Conservation (phyloP, 2,888 invertebrate species). For the Aquatica leii region DNA sequence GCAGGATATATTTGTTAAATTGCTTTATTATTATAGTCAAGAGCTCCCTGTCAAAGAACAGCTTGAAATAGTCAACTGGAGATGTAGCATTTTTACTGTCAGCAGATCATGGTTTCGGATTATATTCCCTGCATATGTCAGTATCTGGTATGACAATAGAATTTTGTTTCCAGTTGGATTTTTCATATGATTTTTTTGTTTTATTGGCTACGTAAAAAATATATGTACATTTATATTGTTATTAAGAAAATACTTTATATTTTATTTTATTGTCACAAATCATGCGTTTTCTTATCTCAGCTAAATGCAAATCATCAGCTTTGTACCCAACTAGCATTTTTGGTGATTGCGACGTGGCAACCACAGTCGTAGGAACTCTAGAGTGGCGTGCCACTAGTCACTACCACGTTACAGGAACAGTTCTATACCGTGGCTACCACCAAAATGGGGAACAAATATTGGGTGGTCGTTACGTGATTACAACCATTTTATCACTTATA, state of each 20-base stretch:
- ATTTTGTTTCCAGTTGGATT: neutral
- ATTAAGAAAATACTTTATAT: neutral
- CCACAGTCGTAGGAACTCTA: too few species aligned
- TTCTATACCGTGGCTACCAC: too few species aligned
- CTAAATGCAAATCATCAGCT: neutral
- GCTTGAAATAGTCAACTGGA: slow-evolving; percentile 2
- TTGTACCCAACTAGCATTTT: too few species aligned
- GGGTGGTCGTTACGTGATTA: too few species aligned
- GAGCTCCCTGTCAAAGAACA: neutral
- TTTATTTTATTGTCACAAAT: neutral
- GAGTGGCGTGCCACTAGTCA: too few species aligned
- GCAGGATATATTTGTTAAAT: neutral
- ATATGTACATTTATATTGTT: neutral
- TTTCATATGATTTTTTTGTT: neutral
- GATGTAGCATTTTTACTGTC: neutral
- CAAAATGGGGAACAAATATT: too few species aligned
- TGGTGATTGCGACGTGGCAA: too few species aligned
- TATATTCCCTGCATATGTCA: neutral
- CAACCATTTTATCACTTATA: too few species aligned
- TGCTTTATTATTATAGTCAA: neutral
- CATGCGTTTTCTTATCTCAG: neutral
- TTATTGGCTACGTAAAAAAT: too few species aligned
- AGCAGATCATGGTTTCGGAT: neutral
- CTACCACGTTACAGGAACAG: too few species aligned
- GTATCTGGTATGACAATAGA: neutral